Base-by-base conservation (phyloP, 2,888 invertebrate genomes). In the Ochropleura leucogaster region DNA sequence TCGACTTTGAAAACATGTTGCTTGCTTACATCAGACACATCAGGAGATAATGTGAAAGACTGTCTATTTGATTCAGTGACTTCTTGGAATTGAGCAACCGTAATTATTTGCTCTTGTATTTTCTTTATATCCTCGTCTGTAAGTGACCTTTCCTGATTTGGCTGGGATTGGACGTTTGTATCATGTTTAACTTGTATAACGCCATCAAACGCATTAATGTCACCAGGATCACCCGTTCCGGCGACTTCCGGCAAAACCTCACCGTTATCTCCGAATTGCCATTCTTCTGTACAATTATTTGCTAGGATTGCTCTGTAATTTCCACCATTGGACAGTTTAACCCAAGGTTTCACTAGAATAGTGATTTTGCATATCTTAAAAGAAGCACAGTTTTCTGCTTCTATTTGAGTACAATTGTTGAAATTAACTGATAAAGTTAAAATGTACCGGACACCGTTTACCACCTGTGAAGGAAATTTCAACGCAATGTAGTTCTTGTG, bases 271-370 rank as follows among this genome's bases (percentile, higher is more conserved):
- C 93, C 94, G 87, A 94, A 97, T 79, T 93, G 92, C 96, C 97
- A 97, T 68, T 96, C 94, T 66, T 94, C 92, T 3, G 97, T 97
- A 89, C 98, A 98, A 88, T 98, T 98, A 85, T 98, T 97, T 44
- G 96, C 94, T 66, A 97, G 91, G 74, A 98, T 95, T 18, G 97
- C 96, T 88, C 97, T 97, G 64, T 97, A 96, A 90, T 97, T 97
- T 66, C 96, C 96, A 51, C 97, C 97, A 91, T 96, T 95, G 18
- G 96, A 90, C 70, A 96, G 94, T 88, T 95, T 95, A 46, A 97
- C 89, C 97, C 98, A 98, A 1, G 97, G 97, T 87, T 97, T 97
- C 89, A 98, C 97, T 73, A 97, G 92, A 86, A 97, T 97, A 40
- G 97, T 96, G 79, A 98, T 92, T 84, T 97, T 97, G 90, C 98